Evolutionary conservation across 2,113 vertebrate species (phyloP).

Genomic region (Promerops cafer): DNA sequence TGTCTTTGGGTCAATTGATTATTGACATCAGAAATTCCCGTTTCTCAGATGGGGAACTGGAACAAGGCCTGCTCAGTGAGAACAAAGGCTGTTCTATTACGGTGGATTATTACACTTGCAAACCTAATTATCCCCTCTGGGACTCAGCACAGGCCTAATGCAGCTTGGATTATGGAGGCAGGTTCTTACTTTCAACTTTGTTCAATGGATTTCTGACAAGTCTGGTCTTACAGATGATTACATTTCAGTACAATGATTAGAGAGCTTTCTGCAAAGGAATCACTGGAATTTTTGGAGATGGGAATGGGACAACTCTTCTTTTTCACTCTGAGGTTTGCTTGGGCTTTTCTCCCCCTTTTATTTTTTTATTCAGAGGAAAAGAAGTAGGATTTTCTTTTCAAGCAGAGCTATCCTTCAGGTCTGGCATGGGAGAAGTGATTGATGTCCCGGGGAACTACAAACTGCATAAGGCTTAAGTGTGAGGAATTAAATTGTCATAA

Average conservation of each 20-base stretch:
- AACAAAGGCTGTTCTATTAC: constrained; percentile 76
- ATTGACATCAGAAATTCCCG: constrained; percentile 66
- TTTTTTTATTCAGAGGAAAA: neutral
- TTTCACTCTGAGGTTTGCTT: neutral
- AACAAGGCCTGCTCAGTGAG: constrained; percentile 67
- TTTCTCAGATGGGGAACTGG: constrained; percentile 38
- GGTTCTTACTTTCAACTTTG: constrained; percentile 53
- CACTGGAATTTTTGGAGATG: neutral
- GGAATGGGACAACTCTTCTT: neutral
- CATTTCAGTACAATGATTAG: neutral
- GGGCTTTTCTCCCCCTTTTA: neutral
- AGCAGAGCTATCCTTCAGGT: neutral
- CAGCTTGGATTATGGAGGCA: constrained; percentile 48
- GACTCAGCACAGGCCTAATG: constrained; percentile 60
- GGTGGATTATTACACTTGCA: constrained; percentile 78
- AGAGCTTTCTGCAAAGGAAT: constrained; percentile 13
- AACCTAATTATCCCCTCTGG: constrained; percentile 80
- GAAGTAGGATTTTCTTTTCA: neutral
- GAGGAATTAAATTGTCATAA: neutral
- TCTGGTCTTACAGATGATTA: constrained; percentile 56
- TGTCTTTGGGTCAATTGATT: constrained; percentile 74
- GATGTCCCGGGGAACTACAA: neutral
- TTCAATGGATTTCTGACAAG: constrained; percentile 45
- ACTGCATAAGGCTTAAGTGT: neutral
- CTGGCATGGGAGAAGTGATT: neutral